phyloP scores from a whole-genome alignment of 2,113 vertebrate species.

The Opisthocomus hoazin region DNA sequence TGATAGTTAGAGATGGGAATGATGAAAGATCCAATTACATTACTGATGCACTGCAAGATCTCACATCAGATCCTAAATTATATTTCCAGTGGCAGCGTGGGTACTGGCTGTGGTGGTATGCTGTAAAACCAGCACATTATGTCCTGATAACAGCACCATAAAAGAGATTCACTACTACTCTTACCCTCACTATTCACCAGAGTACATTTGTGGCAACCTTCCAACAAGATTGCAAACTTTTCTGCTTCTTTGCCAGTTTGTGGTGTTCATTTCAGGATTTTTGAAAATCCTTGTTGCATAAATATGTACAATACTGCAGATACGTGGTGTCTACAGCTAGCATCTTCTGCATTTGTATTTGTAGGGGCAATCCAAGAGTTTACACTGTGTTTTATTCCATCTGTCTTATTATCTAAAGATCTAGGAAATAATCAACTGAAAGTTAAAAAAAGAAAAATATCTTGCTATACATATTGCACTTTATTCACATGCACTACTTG shows the following conservation, averaged over 20 bases:
- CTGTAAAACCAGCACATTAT: conserved; percentile 54
- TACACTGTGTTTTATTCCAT: background rate
- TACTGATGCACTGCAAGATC: conserved; percentile 38
- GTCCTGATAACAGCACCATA: conserved; percentile 51
- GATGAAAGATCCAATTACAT: conserved; percentile 53
- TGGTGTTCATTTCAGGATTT: background rate
- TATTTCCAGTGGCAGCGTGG: conserved; percentile 43
- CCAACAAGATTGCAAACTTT: conserved; percentile 30
- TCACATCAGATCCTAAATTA: conserved; percentile 53
- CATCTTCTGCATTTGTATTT: background rate
- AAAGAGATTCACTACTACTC: conserved; percentile 64
- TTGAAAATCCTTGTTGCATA: background rate
- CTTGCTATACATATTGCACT: background rate
- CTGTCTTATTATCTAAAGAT: background rate
- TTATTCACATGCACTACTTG: background rate
- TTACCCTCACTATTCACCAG: conserved; percentile 42
- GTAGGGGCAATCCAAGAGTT: background rate
- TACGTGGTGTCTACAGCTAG: background rate
- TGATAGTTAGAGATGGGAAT: background rate
- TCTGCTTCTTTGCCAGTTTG: background rate
- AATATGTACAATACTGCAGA: background rate
- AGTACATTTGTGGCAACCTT: conserved; percentile 41
- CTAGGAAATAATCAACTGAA: background rate
- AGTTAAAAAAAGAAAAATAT: background rate
- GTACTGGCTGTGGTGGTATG: conserved; percentile 24